Conservation (phyloP, 2,797 vertebrate genomes). For the Alcedo atthis region DNA sequence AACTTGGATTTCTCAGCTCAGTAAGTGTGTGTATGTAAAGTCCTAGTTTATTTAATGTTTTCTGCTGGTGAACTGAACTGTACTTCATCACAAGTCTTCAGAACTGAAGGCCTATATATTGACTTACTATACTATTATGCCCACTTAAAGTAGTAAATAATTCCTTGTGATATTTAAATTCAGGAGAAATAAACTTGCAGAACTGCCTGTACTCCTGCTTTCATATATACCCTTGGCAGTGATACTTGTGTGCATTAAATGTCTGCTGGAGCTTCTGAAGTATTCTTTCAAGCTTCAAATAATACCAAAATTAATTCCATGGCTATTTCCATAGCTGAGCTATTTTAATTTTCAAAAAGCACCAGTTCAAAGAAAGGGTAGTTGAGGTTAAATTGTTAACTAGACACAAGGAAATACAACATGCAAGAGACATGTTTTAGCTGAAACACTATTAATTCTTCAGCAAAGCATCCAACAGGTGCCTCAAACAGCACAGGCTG, state of each 20-base stretch:
- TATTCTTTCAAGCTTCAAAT: not conserved
- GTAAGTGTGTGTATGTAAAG: not conserved
- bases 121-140: rapidly evolving
- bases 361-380: not conserved
- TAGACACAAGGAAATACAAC: not conserved
- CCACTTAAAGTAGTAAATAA: not conserved
- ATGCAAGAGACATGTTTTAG: not conserved
- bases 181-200: not conserved
- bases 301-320: not conserved
- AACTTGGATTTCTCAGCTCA: not conserved
- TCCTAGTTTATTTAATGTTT: not conserved
- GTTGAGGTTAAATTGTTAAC: not conserved
- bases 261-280: not conserved
- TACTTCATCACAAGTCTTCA: not conserved
- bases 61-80: not conserved
- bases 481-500: not conserved
- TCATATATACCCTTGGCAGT: not conserved
- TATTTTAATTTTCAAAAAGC: not conserved
- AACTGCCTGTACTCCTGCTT: not conserved
- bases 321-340: not conserved
- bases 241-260: not conserved
- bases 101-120: not conserved
- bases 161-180: not conserved
- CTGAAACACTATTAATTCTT: not conserved
- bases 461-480: not conserved